Base-by-base conservation (phyloP, 2,797 vertebrate genomes). In the Rhynchonycteris naso region DNA sequence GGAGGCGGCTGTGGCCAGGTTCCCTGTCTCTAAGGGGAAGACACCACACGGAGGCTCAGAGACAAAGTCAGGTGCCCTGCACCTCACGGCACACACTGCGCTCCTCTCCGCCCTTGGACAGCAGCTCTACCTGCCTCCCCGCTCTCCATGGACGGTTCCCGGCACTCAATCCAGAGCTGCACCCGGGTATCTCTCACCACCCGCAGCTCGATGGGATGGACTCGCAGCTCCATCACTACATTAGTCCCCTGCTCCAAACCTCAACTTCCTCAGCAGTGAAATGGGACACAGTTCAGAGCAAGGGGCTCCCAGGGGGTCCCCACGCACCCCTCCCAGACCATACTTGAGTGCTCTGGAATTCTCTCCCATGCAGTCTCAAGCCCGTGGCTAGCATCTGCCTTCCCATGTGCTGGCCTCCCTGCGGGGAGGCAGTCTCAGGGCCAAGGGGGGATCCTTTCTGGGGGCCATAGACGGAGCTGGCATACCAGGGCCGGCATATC, bases 221-320 rank as follows among this genome's bases (percentile, higher is more conserved):
- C 54, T 54, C 50, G 30, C 33, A 74, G 58, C 30, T 35, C 35
- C 9, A 14, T 7, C 14, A 19, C 19, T 24, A n/a, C 68, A 82
- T 56, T 13, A 52, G 56, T 35, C 47, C 50, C 71, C 35, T 68
- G 50, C 69, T 80, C 81, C 0, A 6, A 75, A 30, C 35, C 90
- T 95, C 94, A 58, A 71, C 87, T 88, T 95, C 26, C 81, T 58
- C 33, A 19, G 54, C 38, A 4, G 24, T 24, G 35, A 83, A 79
- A 58, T 28, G 61, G 74, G 75, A 75, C 28, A 6, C 38, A 14
- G 7, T 10, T 18, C 50, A 5, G 81, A 71, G 83, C 43, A 38
- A 69, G 58, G 22, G 15, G 4, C 38, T 35, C 78, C 84, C 10
- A 61, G 11, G 76, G 78, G 54, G 66, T 22, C 66, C 66, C 66